Evolutionary conservation across 2,797 vertebrate genomes (phyloP).

Genomic region (Hozukius guyotensis): DNA sequence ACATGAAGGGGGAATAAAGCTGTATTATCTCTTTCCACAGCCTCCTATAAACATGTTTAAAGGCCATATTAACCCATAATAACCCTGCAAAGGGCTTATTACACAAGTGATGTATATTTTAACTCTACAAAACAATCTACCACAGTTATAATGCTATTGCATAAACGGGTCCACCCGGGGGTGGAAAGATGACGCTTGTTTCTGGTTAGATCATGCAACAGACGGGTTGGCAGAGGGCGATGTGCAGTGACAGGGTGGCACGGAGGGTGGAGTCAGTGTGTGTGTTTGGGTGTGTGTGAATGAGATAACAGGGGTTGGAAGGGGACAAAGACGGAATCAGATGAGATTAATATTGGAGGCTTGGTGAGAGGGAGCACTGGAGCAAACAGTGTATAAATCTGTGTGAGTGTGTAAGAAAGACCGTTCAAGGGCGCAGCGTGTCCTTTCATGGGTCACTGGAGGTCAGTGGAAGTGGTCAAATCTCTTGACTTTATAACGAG

Average conservation of each 20-base stretch:
- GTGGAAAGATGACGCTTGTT: background rate
- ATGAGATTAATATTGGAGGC: background rate
- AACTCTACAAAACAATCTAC: background rate
- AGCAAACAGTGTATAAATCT: background rate
- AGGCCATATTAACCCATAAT: constrained; percentile 2
- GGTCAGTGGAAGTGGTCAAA: constrained; percentile 27
- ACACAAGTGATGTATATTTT: background rate
- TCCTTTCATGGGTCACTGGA: constrained; percentile 31
- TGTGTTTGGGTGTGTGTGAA: background rate
- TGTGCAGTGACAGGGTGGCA: background rate
- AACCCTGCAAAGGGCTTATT: background rate
- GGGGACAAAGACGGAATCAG: constrained; percentile 24
- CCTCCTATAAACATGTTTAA: background rate
- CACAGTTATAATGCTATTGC: background rate
- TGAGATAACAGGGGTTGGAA: constrained; percentile 4
- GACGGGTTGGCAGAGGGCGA: constrained; percentile 3
- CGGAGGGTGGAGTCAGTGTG: background rate
- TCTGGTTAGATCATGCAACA: constrained; percentile 14
- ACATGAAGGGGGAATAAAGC: background rate
- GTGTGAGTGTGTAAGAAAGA: background rate
- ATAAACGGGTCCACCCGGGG: background rate
- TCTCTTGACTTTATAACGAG: constrained; percentile 29
- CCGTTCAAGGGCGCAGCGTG: constrained; percentile 10
- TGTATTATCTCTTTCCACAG: background rate
- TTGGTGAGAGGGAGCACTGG: constrained; percentile 1